Conservation (phyloP, 1,140 invertebrate species). For the Drosophila saltans region DNA sequence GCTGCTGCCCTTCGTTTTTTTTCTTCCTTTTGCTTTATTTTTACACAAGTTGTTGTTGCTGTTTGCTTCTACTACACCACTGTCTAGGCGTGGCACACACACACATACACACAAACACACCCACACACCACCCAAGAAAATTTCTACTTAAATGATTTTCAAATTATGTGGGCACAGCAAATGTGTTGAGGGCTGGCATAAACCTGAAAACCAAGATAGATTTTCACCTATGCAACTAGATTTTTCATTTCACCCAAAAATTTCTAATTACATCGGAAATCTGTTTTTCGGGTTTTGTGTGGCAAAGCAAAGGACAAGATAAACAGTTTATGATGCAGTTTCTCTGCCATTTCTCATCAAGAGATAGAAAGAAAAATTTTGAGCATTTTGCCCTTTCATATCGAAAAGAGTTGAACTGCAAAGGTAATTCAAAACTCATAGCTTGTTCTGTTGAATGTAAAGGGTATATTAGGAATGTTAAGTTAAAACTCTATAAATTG, state of each 20-base stretch:
- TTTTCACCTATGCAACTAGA: conserved; percentile 4
- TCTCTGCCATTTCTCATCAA: background rate
- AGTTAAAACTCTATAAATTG: no score
- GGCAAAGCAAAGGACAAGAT: background rate
- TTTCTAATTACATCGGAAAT: background rate
- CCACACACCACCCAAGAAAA: conserved; percentile 39
- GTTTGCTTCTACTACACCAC: background rate
- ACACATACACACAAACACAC: conserved; percentile 22
- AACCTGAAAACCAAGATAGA: background rate
- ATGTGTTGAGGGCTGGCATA: background rate
- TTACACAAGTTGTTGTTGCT: conserved; percentile 1
- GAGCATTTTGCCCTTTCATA: no score
- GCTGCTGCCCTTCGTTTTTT: conserved; percentile 48
- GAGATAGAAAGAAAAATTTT: background rate
- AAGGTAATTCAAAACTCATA: no score
- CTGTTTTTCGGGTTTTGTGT: background rate
- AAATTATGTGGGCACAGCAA: conserved; percentile 62
- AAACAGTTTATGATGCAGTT: background rate
- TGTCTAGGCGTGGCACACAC: conserved; percentile 52
- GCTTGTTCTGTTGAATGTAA: no score
- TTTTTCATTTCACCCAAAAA: background rate
- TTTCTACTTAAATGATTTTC: conserved; percentile 81
- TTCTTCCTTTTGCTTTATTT: conserved; percentile 5
- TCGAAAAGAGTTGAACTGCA: no score
- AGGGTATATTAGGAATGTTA: no score